phyloP scores from a whole-genome alignment of 2,797 vertebrate species.

The Phoxinus dragarum region DNA sequence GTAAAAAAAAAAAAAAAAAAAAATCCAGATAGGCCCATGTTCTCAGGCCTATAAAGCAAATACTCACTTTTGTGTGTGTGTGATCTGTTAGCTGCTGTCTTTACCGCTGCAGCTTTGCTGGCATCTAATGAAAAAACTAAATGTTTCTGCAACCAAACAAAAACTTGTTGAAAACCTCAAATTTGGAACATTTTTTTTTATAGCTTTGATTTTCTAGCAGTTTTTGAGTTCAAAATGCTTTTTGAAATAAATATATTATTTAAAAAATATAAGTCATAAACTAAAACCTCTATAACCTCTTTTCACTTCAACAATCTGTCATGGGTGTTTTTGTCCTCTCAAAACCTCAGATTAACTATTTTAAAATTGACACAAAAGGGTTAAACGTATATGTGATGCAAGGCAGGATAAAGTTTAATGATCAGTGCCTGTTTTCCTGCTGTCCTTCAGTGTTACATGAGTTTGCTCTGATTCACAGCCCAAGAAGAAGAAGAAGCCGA shows the following conservation, averaged over 20 bases:
- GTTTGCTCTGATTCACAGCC: conserved; percentile 65
- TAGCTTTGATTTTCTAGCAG: background rate
- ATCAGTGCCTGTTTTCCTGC: no score
- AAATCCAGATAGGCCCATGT: background rate
- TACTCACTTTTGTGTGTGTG: background rate
- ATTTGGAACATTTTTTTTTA: no score
- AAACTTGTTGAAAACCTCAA: no score
- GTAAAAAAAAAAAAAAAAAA: no score
- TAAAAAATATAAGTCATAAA: no score
- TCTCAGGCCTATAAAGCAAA: background rate
- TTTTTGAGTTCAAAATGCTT: background rate
- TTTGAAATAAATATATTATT: background rate
- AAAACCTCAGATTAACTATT: no score
- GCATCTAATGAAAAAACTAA: background rate
- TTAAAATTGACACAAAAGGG: background rate
- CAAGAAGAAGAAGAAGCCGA: conserved; percentile 95
- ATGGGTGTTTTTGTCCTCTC: no score
- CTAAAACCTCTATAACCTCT: no score
- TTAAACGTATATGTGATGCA: background rate
- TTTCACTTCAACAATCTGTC: no score
- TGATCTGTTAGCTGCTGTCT: no score
- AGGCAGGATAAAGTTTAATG: background rate
- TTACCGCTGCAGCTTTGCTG: background rate
- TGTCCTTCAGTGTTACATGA: background rate
- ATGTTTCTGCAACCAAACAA: no score